Evolutionary conservation across 2,797 vertebrate genomes (phyloP).

Genomic region (Rousettus madagascariensis): DNA sequence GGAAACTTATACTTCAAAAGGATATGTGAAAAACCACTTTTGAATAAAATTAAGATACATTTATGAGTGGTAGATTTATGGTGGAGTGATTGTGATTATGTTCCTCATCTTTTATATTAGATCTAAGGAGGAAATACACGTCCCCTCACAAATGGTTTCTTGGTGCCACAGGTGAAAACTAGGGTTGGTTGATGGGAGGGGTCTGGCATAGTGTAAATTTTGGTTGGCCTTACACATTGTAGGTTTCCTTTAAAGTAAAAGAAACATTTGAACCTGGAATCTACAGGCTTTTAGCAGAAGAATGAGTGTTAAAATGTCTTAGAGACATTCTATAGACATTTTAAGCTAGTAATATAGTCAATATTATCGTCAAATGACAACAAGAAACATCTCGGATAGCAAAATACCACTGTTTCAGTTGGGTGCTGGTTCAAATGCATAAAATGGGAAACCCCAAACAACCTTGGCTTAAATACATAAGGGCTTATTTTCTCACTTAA

Average conservation of each 20-base stretch:
- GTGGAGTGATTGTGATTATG: background rate
- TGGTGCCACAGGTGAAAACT: background rate
- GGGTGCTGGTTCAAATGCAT: background rate
- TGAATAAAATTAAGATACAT: background rate
- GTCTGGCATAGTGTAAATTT: background rate
- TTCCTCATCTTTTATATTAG: background rate
- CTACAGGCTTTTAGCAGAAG: background rate
- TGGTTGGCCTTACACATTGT: background rate
- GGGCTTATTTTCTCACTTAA: background rate
- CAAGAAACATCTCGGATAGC: background rate
- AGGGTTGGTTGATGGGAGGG: background rate
- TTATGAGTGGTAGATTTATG: background rate
- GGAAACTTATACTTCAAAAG: background rate
- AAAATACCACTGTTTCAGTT: background rate
- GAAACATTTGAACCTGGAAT: background rate
- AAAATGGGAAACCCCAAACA: background rate
- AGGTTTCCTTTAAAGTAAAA: background rate
- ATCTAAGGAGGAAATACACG: background rate
- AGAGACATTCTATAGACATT: background rate
- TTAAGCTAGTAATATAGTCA: background rate
- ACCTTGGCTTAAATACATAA: background rate
- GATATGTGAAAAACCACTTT: background rate
- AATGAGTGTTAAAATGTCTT: background rate
- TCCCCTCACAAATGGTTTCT: no score
- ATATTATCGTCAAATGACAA: background rate